Evolutionary conservation across 2,888 invertebrate genomes (phyloP), one percentile per base, ranked within the genome.

Genomic region (Agrypnus murinus): DNA sequence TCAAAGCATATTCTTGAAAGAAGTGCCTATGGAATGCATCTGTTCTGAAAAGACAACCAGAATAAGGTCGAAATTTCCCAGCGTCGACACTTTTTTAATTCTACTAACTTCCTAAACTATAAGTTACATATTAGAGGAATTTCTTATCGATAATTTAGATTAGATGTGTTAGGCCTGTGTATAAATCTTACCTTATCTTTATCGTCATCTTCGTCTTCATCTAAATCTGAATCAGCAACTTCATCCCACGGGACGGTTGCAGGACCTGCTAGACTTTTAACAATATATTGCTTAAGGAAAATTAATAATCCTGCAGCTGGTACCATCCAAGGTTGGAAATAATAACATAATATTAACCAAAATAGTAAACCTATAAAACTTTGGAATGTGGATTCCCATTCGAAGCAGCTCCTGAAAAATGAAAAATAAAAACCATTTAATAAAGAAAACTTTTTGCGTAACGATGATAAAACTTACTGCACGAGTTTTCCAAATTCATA

Each of bases 291-390:
- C 86, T 93, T 89, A 73, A 93, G 86, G 80, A 98, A 95, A 69
- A 98, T 88, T 34, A 96, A 86, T 14, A 99, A 87, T 19, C 97
- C 88, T 9, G 92, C 87, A 2, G 94, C 87, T 0, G 99, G 99
- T 68, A 98, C 85, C 93, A 99, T 98, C 90, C 95, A 99, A 79
- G 97, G 93, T 85, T 99, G 94, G 83, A 98, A 97, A 86, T 95
- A 96, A 84, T 97, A 96, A 79, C 97, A 97, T 65, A 94, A 91
- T 0, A 96, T 87, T 62, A 99, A 89, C 90, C 97, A 99, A 12
- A 93, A 87, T 15, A 94, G 86, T 58, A 99, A 90, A 0, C 97
- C 96, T 45, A 94, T 86, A 77, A 94, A 90, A 75, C 96, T 97
- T 76, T 95, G 89, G 40, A 94, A 84, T 63, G 93, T 93, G 4